Evolutionary conservation across 2,797 vertebrate genomes (phyloP).

Genomic region (Myoxocephalus aenaeus): DNA sequence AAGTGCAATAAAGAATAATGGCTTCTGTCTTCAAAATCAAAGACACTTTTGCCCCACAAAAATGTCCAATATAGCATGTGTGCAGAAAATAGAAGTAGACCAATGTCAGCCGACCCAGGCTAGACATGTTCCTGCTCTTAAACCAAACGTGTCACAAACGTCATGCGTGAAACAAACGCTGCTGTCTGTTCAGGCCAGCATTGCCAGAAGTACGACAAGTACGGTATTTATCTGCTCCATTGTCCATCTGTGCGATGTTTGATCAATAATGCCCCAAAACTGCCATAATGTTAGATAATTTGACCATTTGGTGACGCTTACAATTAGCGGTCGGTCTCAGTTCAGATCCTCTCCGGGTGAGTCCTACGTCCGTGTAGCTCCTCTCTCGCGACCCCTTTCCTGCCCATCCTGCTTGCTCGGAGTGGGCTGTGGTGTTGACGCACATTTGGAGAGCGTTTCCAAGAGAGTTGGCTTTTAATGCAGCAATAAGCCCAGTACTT

Average conservation of each 20-base stretch:
- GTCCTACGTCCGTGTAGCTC: not conserved
- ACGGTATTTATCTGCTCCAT: not conserved
- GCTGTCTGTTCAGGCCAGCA: not conserved
- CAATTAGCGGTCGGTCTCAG: not conserved
- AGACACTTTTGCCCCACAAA: conserved; percentile 15
- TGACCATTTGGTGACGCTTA: not conserved
- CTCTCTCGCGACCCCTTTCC: not conserved
- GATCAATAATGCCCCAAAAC: not conserved
- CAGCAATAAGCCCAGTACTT: not conserved
- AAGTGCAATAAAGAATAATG: not conserved
- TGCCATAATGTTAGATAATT: not conserved
- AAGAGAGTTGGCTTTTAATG: not conserved
- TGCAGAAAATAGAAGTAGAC: not conserved
- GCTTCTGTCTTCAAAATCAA: conserved; percentile 9
- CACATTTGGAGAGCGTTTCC: not conserved
- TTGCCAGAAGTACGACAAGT: not conserved
- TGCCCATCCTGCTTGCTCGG: not conserved
- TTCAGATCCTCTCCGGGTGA: not conserved
- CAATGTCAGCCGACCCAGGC: not conserved
- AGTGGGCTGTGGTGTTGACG: not conserved
- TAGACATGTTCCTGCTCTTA: not conserved
- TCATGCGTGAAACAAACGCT: not conserved
- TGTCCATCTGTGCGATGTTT: not conserved
- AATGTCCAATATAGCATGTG: not conserved
- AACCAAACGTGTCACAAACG: not conserved